These are phyloP conservation scores for Triplophysa dalaica DNA, from an alignment of 2,113 vertebrate genomes.

Conservation along the genomic window DNA sequence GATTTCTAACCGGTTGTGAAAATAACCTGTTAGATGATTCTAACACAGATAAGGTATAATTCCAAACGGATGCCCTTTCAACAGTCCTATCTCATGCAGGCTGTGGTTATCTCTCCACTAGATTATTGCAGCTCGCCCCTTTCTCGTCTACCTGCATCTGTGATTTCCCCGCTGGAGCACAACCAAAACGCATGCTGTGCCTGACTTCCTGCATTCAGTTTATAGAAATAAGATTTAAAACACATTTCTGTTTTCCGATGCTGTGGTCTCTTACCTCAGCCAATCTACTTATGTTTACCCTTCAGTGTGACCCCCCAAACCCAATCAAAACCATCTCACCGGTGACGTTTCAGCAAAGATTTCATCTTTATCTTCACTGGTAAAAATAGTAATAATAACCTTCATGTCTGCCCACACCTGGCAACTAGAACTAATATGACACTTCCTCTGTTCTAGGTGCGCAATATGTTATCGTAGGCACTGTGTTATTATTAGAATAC, in stretches of 20 bases:
- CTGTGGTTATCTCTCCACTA: conserved; percentile 21
- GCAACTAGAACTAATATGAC: not conserved
- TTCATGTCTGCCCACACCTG: not conserved
- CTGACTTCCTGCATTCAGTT: conserved; percentile 17
- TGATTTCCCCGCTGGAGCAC: conserved; percentile 20
- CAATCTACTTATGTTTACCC: not conserved
- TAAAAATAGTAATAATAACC: not conserved
- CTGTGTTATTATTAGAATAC: not conserved
- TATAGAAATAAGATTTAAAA: not conserved
- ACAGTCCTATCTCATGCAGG: not conserved
- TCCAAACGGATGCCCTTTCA: conserved; percentile 19
- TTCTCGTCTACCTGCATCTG: conserved; percentile 1
- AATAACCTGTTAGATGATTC: conserved; percentile 15
- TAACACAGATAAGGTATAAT: conserved; percentile 20
- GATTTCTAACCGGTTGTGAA: conserved; percentile 34
- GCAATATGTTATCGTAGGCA: conserved; percentile 5
- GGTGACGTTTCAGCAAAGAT: not conserved
- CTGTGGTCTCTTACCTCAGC: conserved; percentile 9
- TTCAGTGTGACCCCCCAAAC: conserved; percentile 17
- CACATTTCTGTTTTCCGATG: not conserved
- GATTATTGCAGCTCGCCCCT: conserved; percentile 1
- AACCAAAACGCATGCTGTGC: conserved; percentile 4
- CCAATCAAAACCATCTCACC: not conserved
- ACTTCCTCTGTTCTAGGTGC: not conserved
- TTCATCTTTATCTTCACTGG: not conserved